Conservation (phyloP, 2,797 vertebrate species). For the Rousettus madagascariensis region DNA sequence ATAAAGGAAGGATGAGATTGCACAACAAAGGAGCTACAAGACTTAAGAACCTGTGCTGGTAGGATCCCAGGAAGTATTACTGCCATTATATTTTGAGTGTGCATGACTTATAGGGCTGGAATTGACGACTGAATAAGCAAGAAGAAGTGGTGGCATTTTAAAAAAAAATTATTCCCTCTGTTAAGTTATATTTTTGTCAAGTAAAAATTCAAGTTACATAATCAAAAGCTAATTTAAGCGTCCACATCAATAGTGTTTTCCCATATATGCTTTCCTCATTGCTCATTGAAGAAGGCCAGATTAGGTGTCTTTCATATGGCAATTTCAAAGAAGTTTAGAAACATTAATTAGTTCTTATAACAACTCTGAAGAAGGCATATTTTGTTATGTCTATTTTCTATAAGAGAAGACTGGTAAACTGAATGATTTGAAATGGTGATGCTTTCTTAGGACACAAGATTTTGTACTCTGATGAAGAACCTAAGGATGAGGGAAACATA, state of each 20-base stretch:
- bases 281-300: slow-evolving; percentile 26
- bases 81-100: not conserved
- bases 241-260: not conserved
- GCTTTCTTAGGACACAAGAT: not conserved
- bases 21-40: not conserved
- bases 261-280: not conserved
- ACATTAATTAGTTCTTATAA: slow-evolving; percentile 39
- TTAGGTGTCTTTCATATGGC: slow-evolving; percentile 25
- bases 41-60: not conserved
- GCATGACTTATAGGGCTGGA: not conserved
- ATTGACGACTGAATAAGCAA: not conserved
- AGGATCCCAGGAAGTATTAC: not conserved
- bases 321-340: slow-evolving; percentile 56
- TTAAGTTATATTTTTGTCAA: slow-evolving; percentile 51
- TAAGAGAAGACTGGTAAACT: not conserved
- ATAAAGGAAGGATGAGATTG: not conserved
- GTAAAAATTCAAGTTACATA: slow-evolving; percentile 56
- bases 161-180: not conserved
- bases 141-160: not conserved
- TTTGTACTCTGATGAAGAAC: not conserved
- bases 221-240: not conserved
- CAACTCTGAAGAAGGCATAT: not conserved
- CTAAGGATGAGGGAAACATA: not conserved
- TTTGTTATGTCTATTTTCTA: not conserved
- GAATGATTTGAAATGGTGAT: not conserved